Evolutionary conservation across 1,140 invertebrate species (phyloP), one percentile per base, ranked within the genome.

Genomic region (Drosophila willistoni): DNA sequence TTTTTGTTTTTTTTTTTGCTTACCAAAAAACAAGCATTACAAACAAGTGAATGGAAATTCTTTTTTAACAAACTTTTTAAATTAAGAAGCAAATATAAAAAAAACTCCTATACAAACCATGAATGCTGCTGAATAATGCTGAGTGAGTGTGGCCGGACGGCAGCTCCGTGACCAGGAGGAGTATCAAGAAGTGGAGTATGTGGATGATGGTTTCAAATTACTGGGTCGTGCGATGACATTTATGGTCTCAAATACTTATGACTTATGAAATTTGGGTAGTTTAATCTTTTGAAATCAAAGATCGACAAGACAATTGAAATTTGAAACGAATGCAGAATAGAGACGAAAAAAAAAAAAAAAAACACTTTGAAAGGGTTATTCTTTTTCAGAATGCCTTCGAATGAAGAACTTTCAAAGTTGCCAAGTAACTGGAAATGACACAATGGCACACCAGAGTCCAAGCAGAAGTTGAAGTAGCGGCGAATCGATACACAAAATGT

Each of bases 21-120:
- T 14, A 13, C 56, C 36, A 39, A 70, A 65, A 72, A 65, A 65
- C 73, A 71, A 64, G 56, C 73, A 42, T 77, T 66, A 63, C 73
- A 76, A 81, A 74, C 71, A 86, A 85, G 71, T 84, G 75, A 84
- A 78, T 85, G 82, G 19, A 78, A 84, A 81, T 86, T 78, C 68
- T 73, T 79, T 77, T 68, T 67, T 47, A 77, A 69, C 78, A 84
- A 86, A 86, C 79, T 86, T 86, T 86, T 86, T 87, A 86, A 86
- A 86, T 86, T 86, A 86, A 86, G 83, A 79, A 87, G 79, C 84
- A 86, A 86, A 86, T 79, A 87, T 86, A 86, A 85, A 36, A 86
- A 86, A 36, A 86, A 86, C 84, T 83, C 76, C 68, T 51, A 68
- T 71, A 68, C 73, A 75, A 86, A 81, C 72, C n/a, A 41, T 70